phyloP scores from a whole-genome alignment of 2,113 vertebrate genomes.

The Pollachius pollachius region DNA sequence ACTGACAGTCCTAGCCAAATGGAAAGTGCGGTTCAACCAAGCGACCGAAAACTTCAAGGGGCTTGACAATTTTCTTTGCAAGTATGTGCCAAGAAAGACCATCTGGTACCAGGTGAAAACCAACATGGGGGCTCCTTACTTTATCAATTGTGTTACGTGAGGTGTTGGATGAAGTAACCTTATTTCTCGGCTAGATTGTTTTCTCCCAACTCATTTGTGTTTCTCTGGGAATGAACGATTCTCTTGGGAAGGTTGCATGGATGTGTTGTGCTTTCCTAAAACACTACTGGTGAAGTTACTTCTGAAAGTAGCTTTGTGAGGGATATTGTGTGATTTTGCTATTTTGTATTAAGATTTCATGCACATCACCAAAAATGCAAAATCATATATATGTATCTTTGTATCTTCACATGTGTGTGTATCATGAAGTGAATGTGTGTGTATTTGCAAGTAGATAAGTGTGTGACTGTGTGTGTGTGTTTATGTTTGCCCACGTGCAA shows the following conservation, averaged over 20 bases:
- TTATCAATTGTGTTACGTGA: neutral
- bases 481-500: too few species aligned
- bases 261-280: too few species aligned
- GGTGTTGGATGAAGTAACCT: neutral
- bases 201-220: neutral
- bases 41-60: neutral
- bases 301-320: too few species aligned
- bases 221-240: neutral
- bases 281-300: too few species aligned
- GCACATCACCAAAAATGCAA: too few species aligned
- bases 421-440: constrained; percentile 1
- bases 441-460: constrained; percentile 22
- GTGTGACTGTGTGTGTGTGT: too few species aligned
- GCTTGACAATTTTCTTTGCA: neutral
- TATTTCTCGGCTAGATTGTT: neutral
- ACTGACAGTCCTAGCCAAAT: neutral
- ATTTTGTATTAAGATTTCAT: constrained; percentile 19
- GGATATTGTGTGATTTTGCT: constrained; percentile 15
- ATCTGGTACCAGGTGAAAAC: neutral
- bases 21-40: neutral
- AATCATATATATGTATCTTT: too few species aligned
- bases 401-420: too few species aligned
- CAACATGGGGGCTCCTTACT: neutral
- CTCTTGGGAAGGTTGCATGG: neutral
- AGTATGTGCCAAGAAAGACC: neutral